Conservation (phyloP, 1,140 invertebrate genomes). For the Akabosia matsudoensis region DNA sequence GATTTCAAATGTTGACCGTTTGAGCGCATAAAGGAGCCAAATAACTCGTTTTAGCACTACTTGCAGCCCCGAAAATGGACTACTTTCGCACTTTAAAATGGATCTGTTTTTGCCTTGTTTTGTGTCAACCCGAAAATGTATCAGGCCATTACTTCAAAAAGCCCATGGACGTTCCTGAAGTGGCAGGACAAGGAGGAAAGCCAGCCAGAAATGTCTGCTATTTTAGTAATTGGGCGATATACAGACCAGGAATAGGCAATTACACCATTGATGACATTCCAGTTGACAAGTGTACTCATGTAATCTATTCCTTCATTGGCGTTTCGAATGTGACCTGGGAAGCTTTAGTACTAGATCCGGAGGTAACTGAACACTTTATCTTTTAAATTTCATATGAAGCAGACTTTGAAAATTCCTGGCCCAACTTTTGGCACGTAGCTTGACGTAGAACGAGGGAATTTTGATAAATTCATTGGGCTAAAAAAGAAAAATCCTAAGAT, state of each 20-base stretch:
- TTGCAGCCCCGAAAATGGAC: not conserved
- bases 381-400: too few relatives aligned
- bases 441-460: constrained; percentile 11
- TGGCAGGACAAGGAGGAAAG: constrained; percentile 15
- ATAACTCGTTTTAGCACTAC: too few relatives aligned
- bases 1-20: too few relatives aligned
- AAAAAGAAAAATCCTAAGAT: constrained; percentile 27
- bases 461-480: constrained; percentile 24
- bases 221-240: constrained; percentile 67
- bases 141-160: constrained; percentile 1
- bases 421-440: constrained; percentile 2
- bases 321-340: constrained; percentile 73
- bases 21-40: too few relatives aligned
- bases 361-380: constrained; percentile 55
- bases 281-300: constrained; percentile 75
- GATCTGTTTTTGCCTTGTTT: not conserved
- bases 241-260: constrained; percentile 72
- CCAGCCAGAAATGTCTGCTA: constrained; percentile 21
- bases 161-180: constrained; percentile 16
- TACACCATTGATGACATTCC: constrained; percentile 81
- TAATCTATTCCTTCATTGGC: constrained; percentile 87
- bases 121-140: not conserved
- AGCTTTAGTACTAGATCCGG: constrained; percentile 73
- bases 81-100: not conserved
- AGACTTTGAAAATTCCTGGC: too few relatives aligned